phyloP scores from a whole-genome alignment of 2,888 invertebrate species.

The Hemaris fuciformis region DNA sequence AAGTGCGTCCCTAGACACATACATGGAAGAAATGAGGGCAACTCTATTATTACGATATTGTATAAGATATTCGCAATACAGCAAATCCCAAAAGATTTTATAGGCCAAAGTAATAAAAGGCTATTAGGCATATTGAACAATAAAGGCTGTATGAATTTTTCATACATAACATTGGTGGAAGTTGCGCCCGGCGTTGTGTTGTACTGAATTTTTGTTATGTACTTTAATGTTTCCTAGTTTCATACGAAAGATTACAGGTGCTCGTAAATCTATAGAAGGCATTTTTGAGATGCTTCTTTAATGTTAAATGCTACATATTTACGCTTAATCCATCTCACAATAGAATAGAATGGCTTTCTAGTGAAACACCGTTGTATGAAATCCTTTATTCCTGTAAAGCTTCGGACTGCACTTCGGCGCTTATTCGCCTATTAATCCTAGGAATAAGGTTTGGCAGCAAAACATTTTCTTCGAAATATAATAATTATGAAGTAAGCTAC shows the following conservation, averaged over 20 bases:
- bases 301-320: too few species aligned
- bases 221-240: neutral
- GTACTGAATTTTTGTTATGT: neutral
- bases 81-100: constrained; percentile 16
- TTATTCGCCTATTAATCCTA: neutral
- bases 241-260: neutral
- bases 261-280: too few species aligned
- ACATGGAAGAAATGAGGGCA: constrained; percentile 9
- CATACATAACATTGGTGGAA: constrained; percentile 12
- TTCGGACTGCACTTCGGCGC: neutral
- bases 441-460: neutral
- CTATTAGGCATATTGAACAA: constrained; percentile 17
- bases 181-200: neutral
- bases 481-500: neutral
- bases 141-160: constrained; percentile 14
- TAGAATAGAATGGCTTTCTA: neutral
- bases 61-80: constrained; percentile 13
- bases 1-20: constrained; percentile 7
- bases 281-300: too few species aligned
- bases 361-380: neutral
- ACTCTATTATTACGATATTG: constrained; percentile 14
- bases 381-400: neutral
- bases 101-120: constrained; percentile 16
- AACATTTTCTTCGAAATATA: neutral
- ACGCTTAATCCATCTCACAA: too few species aligned